phyloP scores from a whole-genome alignment of 2,113 vertebrate species.

The Scomber japonicus region DNA sequence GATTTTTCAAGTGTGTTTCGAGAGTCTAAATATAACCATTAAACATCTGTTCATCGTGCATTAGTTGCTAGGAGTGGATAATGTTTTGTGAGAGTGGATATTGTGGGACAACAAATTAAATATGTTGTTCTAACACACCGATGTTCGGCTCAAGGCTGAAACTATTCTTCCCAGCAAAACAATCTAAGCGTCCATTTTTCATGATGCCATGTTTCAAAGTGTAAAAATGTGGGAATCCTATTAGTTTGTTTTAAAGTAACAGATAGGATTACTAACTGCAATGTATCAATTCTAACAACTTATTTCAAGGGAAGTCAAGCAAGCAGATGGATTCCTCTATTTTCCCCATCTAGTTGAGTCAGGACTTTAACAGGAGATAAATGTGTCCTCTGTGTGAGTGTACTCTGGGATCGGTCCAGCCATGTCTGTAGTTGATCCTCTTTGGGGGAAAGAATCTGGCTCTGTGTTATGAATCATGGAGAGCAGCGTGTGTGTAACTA shows the following conservation, averaged over 20 bases:
- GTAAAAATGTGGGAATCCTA: too few relatives aligned
- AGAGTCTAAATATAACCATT: too few relatives aligned
- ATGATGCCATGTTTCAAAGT: too few relatives aligned
- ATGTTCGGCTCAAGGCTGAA: too few relatives aligned
- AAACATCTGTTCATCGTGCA: too few relatives aligned
- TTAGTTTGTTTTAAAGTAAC: neutral
- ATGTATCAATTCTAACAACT: neutral
- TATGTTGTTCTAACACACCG: too few relatives aligned
- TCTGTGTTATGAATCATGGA: slow-evolving; percentile 24
- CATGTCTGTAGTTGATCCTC: neutral
- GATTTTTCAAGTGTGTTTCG: too few relatives aligned
- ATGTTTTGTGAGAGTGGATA: too few relatives aligned
- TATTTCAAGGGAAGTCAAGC: neutral
- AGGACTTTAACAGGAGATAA: neutral
- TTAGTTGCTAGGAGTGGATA: too few relatives aligned
- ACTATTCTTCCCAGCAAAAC: too few relatives aligned
- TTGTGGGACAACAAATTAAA: too few relatives aligned
- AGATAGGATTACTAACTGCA: neutral
- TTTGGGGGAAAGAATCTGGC: neutral
- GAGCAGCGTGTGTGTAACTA: neutral
- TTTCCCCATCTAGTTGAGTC: neutral
- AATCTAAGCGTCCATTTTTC: too few relatives aligned
- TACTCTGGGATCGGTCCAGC: neutral
- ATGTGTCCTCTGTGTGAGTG: neutral
- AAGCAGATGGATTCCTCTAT: neutral